A percentile compares a stretch with the other conserved stretches of the same genome.
phyloP scores from a whole-genome alignment of 1,140 invertebrate genomes.

The Phymorhynchus buccinoides region DNA sequence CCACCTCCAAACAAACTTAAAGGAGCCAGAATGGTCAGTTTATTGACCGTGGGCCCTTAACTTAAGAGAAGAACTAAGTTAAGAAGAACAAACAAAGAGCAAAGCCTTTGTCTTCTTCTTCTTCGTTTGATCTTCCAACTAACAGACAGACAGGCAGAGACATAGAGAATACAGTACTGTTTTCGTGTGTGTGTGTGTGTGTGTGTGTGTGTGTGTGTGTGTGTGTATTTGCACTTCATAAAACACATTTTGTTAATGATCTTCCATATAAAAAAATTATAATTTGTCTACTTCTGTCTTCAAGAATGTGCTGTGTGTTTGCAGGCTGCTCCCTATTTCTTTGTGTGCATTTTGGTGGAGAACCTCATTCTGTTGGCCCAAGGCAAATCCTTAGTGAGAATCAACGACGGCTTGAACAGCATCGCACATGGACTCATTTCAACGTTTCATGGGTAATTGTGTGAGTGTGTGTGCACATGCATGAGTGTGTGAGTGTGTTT shows the following conservation, averaged over 20 bases:
- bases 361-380: constrained; percentile 80
- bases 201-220: not conserved
- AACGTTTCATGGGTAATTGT: constrained; percentile 81
- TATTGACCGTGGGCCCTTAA: no score
- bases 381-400: constrained; percentile 76
- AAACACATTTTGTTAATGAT: not conserved
- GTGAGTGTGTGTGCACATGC: no score
- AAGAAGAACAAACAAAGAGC: no score
- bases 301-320: constrained; percentile 36
- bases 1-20: no score
- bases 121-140: constrained; percentile 29
- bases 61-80: no score
- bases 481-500: no score
- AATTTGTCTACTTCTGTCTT: not conserved
- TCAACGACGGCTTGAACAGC: constrained; percentile 86
- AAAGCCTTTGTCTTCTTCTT: no score
- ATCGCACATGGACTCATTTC: constrained; percentile 84
- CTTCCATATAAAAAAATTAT: constrained; percentile 3
- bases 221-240: not conserved
- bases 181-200: not conserved
- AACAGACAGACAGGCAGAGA: no score
- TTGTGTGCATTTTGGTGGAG: constrained; percentile 83
- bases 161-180: no score
- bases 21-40: no score
- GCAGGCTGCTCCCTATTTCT: constrained; percentile 85